A percentile compares a stretch with the other conserved stretches of the same genome.
phyloP scores from a whole-genome alignment of 2,888 invertebrate genomes.

The Euspilapteryx auroguttella region DNA sequence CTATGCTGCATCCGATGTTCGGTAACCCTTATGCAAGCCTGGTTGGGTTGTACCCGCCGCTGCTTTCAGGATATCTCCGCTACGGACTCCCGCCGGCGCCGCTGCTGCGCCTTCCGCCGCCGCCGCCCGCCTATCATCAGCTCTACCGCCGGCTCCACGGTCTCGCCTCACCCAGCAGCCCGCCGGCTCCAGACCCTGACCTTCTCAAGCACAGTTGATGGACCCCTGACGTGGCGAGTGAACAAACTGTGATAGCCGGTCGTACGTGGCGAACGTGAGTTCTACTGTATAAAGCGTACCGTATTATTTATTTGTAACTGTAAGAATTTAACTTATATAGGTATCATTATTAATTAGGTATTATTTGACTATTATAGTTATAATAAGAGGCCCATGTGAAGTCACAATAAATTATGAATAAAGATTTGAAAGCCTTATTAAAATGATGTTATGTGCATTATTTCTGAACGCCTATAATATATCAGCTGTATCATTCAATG shows the following conservation, averaged over 20 bases:
- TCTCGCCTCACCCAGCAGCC: slow-evolving; percentile 27
- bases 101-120: slow-evolving; percentile 45
- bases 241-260: slow-evolving; percentile 38
- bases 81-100: slow-evolving; percentile 58
- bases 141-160: slow-evolving; percentile 46
- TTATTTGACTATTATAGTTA: too few species aligned
- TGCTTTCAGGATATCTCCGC: slow-evolving; percentile 68
- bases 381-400: too few species aligned
- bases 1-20: slow-evolving; percentile 66
- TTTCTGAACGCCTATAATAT: slow-evolving; percentile 3
- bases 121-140: slow-evolving; percentile 45
- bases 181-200: slow-evolving; percentile 27
- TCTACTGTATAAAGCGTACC: slow-evolving; percentile 11
- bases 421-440: too few species aligned
- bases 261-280: slow-evolving; percentile 21
- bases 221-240: slow-evolving; percentile 4
- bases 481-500: too few species aligned
- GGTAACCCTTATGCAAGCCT: slow-evolving; percentile 62
- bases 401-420: too few species aligned
- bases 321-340: not conserved
- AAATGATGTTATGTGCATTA: not conserved
- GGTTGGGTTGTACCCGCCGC: slow-evolving; percentile 59
- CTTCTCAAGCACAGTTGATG: slow-evolving; percentile 60
- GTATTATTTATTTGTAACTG: slow-evolving; percentile 2
- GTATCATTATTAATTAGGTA: not conserved